These are phyloP conservation scores for Azemiops feae DNA, from an alignment of 2,113 vertebrate species.

Conservation along the genomic window DNA sequence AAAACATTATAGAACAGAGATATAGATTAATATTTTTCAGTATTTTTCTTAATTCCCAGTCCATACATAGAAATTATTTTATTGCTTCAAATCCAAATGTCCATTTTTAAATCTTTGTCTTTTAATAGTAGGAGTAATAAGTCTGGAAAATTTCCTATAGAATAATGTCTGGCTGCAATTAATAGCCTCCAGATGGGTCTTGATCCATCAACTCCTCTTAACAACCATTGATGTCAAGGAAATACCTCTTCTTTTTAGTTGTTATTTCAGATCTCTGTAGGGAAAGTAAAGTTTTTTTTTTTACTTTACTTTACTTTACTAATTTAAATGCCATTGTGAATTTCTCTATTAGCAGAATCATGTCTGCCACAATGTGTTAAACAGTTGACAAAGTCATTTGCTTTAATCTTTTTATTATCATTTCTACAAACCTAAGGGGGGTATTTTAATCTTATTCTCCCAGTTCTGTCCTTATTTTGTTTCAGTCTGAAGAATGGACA, in stretches of 20 bases:
- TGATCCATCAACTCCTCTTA: constrained; percentile 5
- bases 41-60: neutral
- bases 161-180: constrained; percentile 18
- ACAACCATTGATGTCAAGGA: constrained; percentile 31
- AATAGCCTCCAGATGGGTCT: constrained; percentile 21
- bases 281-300: constrained; percentile 23
- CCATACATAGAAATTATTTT: constrained; percentile 4
- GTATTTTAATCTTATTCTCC: neutral
- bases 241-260: neutral
- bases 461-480: neutral
- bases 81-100: neutral
- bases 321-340: neutral
- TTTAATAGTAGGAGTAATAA: neutral
- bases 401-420: constrained; percentile 17
- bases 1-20: neutral
- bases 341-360: neutral
- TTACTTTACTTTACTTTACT: too few species aligned
- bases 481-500: neutral
- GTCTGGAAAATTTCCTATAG: constrained; percentile 10
- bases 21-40: neutral
- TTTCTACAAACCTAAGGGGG: neutral
- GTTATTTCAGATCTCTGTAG: constrained; percentile 25
- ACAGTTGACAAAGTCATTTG: constrained; percentile 3
- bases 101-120: neutral
- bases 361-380: neutral